Conservation (phyloP, 2,797 vertebrate species). For the Parotocinclus haroldoi region DNA sequence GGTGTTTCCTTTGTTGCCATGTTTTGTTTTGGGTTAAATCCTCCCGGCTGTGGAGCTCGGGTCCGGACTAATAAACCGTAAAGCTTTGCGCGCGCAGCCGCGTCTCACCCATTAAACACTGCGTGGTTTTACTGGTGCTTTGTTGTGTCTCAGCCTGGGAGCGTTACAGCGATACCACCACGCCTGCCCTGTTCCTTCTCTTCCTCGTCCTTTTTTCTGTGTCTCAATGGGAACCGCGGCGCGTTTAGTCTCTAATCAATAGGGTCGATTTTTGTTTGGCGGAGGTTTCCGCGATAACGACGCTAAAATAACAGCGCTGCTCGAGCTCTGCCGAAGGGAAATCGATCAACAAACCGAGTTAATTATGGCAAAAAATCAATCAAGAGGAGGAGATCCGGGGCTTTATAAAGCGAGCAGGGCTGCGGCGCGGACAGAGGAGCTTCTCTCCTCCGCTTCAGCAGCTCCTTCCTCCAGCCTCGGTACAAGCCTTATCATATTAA, state of each 20-base stretch:
- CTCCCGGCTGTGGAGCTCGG: no score
- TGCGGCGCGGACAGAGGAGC: background rate
- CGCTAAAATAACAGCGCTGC: constrained; percentile 60
- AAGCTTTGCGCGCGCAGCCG: no score
- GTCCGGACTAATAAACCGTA: no score
- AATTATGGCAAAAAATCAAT: constrained; percentile 83
- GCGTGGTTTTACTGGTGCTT: background rate
- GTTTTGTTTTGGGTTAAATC: no score
- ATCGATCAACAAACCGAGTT: constrained; percentile 81
- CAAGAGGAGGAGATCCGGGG: constrained; percentile 70
- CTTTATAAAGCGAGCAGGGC: constrained; percentile 54
- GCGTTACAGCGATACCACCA: background rate
- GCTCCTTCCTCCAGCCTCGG: no score
- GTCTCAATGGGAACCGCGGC: constrained; percentile 29
- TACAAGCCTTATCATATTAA: no score
- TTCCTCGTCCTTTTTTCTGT: constrained; percentile 15
- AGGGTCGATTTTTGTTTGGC: constrained; percentile 65
- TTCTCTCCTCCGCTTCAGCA: background rate
- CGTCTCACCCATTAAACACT: no score
- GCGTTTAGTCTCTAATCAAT: constrained; percentile 61
- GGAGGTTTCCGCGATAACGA: constrained; percentile 60
- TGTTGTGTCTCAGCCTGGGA: background rate
- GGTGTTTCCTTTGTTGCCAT: background rate
- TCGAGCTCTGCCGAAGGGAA: constrained; percentile 65
- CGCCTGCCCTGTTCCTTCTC: background rate